Conservation (phyloP, 2,888 invertebrate genomes). For the Fissipunctia ypsillon region DNA sequence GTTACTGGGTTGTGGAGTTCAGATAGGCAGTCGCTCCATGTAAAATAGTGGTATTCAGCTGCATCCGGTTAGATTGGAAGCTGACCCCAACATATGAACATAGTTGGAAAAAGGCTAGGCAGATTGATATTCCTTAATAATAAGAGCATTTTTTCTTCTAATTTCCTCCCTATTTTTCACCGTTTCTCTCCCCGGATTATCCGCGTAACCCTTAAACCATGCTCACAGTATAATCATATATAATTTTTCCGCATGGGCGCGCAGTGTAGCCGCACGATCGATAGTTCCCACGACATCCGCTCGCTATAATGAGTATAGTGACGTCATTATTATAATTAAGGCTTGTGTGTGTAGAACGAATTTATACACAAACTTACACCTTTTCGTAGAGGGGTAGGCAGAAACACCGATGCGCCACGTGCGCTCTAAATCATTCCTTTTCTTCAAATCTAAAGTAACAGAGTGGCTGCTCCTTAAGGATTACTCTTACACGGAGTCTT, state of each 20-base stretch:
- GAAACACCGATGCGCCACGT: neutral
- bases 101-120: no score
- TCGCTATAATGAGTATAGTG: conserved; percentile 67
- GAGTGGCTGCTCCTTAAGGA: no score
- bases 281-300: conserved; percentile 76
- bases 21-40: no score
- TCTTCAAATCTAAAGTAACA: no score
- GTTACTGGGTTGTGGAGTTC: no score
- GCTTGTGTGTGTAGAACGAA: conserved; percentile 31
- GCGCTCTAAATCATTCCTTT: neutral
- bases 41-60: no score
- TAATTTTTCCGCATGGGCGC: conserved; percentile 76
- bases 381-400: conserved; percentile 19
- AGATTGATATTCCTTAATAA: no score
- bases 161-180: no score
- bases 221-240: conserved; percentile 57
- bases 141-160: no score
- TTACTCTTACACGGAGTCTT: no score
- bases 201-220: conserved; percentile 42
- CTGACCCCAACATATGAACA: no score
- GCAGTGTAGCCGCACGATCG: conserved; percentile 74
- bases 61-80: no score
- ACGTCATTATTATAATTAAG: conserved; percentile 73
- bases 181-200: conserved; percentile 7
- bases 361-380: conserved; percentile 7